Evolutionary conservation across 1,140 invertebrate species (phyloP), one percentile per base, ranked within the genome.

Genomic region (Temnothorax nylanderi): DNA sequence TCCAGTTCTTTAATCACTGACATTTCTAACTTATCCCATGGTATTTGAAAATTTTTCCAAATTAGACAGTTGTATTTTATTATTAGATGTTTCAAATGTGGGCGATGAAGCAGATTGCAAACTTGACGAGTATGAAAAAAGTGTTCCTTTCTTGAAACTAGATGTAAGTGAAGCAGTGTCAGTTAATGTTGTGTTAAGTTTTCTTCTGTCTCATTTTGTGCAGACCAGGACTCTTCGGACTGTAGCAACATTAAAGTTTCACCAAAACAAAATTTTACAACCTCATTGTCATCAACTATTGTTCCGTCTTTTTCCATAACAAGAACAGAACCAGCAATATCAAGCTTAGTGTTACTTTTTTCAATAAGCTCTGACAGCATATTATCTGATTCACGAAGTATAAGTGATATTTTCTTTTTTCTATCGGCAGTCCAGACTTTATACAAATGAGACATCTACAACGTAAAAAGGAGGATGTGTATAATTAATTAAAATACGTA

Each of bases 1-100:
- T 71, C 6, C 21, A 71, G 32, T 71, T 71, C 67, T 16, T 71
- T 71, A 49, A 71, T n/a, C 67, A 71, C 67, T 32, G 44, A 7
- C 10, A 21, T 3, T 71, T 71, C 44, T 2, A 71, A 18, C 13
- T 13, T 18, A 3, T 49, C 44, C 44, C 21, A 71, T 13, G 21
- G 21, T 32, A 71, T 49, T 47, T 5, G 1, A 71, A 49, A 71
- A 49, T 26, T 49, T 32, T 6, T 49, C 67, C 13, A 71, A 71
- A 8, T 71, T 4, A 49, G 41, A 49, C 41, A 41, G 5, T 41
- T 44, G 41, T 44, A 44, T 44, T 44, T 44, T 44, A 44, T 44
- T 8, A 44, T 3, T 44, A 3, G 7, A 8, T 44, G 3, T 44
- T 44, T 10, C 41, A 44, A 44, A 3, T 44, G 41, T 44, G 41